phyloP scores from a whole-genome alignment of 53 echinoderm and acorn worm species.

The Hippasteria phrygiana region DNA sequence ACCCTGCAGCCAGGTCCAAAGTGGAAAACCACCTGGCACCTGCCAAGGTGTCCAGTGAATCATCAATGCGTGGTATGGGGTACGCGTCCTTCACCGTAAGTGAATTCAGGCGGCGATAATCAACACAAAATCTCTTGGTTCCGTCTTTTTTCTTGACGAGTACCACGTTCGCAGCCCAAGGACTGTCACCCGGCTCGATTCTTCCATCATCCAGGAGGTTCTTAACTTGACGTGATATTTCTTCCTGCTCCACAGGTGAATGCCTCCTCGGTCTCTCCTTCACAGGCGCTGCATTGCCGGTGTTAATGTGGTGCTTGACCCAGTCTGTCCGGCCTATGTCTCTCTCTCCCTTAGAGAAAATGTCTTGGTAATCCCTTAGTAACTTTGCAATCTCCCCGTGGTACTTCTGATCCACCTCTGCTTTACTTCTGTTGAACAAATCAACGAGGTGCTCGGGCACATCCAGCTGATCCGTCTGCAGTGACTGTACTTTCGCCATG shows the following conservation, averaged over 20 bases:
- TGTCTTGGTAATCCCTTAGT: constrained; percentile 41
- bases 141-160: constrained; percentile 44
- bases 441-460: constrained; percentile 45
- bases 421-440: constrained; percentile 30
- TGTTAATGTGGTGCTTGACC: constrained; percentile 68
- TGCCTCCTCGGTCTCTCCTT: constrained; percentile 55
- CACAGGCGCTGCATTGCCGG: constrained; percentile 53
- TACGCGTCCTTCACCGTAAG: constrained; percentile 72
- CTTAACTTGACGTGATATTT: constrained; percentile 58
- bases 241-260: constrained; percentile 50
- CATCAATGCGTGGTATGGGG: constrained; percentile 39
- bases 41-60: background rate
- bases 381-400: constrained; percentile 58
- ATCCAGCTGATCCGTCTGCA: background rate
- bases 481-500: background rate
- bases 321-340: constrained; percentile 66
- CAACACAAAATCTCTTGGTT: constrained; percentile 69
- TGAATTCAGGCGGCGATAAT: constrained; percentile 63
- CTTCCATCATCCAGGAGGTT: constrained; percentile 24
- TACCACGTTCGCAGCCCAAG: constrained; percentile 66
- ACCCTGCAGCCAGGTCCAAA: background rate
- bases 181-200: constrained; percentile 66
- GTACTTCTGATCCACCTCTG: constrained; percentile 34
- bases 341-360: constrained; percentile 55
- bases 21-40: constrained; percentile 11